Evolutionary conservation across 2,888 invertebrate genomes (phyloP).

Genomic region (Drosophila limbata): DNA sequence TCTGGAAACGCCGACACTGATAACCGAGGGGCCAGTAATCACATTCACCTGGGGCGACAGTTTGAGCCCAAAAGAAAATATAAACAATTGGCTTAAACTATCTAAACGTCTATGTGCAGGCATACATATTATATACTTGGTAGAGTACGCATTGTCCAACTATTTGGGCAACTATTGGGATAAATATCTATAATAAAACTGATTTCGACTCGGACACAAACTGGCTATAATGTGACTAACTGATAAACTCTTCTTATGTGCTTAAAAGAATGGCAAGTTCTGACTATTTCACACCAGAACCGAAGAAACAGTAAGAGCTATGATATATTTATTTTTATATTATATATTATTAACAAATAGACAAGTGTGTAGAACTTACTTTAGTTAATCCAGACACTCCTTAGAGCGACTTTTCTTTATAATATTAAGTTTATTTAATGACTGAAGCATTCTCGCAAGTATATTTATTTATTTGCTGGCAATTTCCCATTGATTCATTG

Average conservation of each 20-base stretch:
- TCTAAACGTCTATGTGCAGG: not conserved
- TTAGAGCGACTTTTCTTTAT: not conserved
- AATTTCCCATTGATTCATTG: not conserved
- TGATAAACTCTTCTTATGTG: constrained; percentile 1
- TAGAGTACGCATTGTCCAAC: not conserved
- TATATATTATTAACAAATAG: not conserved
- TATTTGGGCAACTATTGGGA: constrained; percentile 9
- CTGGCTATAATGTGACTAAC: not conserved
- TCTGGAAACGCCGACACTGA: constrained; percentile 58
- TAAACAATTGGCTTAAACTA: constrained; percentile 57
- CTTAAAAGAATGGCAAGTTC: not conserved
- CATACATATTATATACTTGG: not conserved
- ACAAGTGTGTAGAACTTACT: not conserved
- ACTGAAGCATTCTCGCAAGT: not conserved
- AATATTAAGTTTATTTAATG: not conserved
- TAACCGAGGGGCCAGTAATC: constrained; percentile 60
- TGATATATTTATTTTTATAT: not conserved
- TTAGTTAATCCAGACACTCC: not conserved
- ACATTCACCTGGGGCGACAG: constrained; percentile 57
- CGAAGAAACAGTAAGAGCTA: not conserved
- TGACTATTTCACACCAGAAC: not conserved
- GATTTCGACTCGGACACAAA: not conserved
- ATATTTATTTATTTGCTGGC: not conserved
- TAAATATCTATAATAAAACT: not conserved
- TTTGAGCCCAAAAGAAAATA: constrained; percentile 58